Evolutionary conservation across 1,140 invertebrate genomes (phyloP).

Genomic region (Asbolus verrucosus): DNA sequence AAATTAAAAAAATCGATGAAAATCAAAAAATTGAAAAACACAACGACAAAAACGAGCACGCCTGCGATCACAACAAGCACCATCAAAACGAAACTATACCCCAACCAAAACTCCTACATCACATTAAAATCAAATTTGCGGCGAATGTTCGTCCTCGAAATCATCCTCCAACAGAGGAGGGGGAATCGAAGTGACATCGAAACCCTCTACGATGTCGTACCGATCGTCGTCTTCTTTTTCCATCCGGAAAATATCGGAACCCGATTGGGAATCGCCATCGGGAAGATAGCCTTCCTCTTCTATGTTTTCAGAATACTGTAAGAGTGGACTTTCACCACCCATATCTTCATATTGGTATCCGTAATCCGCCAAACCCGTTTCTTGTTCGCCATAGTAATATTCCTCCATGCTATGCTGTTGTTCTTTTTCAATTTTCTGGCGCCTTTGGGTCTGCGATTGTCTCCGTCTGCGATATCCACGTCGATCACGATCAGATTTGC

Average conservation of each 20-base stretch:
- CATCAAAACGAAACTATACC: conserved; percentile 46
- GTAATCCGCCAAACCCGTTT: conserved; percentile 63
- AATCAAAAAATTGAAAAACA: conserved; percentile 52
- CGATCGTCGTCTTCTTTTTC: conserved; percentile 69
- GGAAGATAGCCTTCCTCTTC: conserved; percentile 73
- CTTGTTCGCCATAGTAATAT: conserved; percentile 63
- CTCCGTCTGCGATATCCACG: conserved; percentile 74
- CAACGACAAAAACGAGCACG: conserved; percentile 45
- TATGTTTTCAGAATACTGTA: conserved; percentile 55
- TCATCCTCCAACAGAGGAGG: conserved; percentile 75
- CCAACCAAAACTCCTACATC: conserved; percentile 49
- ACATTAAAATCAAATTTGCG: conserved; percentile 65
- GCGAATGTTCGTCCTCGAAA: conserved; percentile 69
- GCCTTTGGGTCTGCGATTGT: conserved; percentile 68
- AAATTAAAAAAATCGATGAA: conserved; percentile 31
- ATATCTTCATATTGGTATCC: conserved; percentile 62
- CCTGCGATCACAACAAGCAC: conserved; percentile 41
- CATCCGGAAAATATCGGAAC: conserved; percentile 69
- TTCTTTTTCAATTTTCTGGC: conserved; percentile 55
- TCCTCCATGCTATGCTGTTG: conserved; percentile 60
- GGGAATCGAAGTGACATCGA: conserved; percentile 76
- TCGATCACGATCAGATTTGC: conserved; percentile 70
- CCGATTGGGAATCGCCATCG: conserved; percentile 73
- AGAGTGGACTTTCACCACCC: conserved; percentile 28
- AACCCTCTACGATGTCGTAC: conserved; percentile 67